Evolutionary conservation across 2,113 vertebrate genomes (phyloP).

Genomic region (Scomber scombrus): DNA sequence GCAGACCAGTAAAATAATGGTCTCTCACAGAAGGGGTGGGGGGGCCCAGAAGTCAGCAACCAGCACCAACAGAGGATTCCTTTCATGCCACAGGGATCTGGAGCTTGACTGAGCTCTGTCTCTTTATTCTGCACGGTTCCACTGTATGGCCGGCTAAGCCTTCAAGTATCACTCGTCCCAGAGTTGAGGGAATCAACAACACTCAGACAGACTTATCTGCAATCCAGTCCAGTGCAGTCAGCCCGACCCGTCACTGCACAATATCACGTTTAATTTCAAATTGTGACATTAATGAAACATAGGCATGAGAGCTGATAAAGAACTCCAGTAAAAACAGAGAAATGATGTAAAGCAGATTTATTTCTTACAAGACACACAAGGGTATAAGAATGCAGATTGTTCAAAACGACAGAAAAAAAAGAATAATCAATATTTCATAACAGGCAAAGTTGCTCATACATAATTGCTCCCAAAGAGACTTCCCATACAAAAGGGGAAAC

Average conservation of each 20-base stretch:
- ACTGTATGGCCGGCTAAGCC: constrained; percentile 32
- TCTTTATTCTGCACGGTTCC: constrained; percentile 42
- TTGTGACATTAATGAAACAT: constrained; percentile 1
- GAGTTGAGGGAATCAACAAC: constrained; percentile 2
- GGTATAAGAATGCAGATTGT: constrained; percentile 3
- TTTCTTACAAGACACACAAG: background rate
- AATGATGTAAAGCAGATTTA: constrained; percentile 17
- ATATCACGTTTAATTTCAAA: constrained; percentile 34
- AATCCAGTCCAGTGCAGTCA: background rate
- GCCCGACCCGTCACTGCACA: constrained; percentile 25
- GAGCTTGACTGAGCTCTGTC: constrained; percentile 45
- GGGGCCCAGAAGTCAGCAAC: constrained; percentile 2
- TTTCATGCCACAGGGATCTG: constrained; percentile 70
- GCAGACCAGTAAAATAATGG: constrained; percentile 59
- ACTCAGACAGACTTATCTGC: constrained; percentile 1
- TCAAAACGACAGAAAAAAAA: constrained; percentile 35
- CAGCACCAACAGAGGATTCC: constrained; percentile 72
- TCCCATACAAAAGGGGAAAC: constrained; percentile 28
- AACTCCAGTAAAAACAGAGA: background rate
- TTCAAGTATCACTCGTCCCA: constrained; percentile 46
- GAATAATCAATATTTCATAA: constrained; percentile 64
- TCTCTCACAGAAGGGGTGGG: constrained; percentile 31
- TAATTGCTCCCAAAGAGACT: constrained; percentile 71
- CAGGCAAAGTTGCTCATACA: constrained; percentile 35
- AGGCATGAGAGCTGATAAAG: constrained; percentile 15